Percentiles rank a stretch among this genome's conserved stretches.
Conservation (phyloP, 2,113 vertebrate species). For the Actinemys pallida region DNA sequence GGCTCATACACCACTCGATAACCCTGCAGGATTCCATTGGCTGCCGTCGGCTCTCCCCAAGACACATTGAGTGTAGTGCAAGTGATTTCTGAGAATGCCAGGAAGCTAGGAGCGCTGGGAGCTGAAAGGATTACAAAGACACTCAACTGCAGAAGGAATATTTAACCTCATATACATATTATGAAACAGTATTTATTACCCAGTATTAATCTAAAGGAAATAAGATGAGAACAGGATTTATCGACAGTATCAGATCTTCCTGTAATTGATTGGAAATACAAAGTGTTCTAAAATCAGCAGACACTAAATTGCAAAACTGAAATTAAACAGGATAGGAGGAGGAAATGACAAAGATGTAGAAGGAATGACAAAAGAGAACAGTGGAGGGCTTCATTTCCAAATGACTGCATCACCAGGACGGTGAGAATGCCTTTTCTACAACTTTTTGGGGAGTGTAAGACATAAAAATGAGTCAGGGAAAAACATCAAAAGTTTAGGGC, state of each 20-base stretch:
- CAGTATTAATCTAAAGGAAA: conserved; percentile 10
- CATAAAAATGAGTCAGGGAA: neutral
- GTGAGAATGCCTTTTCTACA: neutral
- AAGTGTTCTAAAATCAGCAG: neutral
- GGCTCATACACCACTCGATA: conserved; percentile 95
- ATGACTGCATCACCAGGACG: neutral
- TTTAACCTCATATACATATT: neutral
- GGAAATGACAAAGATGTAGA: neutral
- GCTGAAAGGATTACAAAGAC: conserved; percentile 77
- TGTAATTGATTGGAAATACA: neutral
- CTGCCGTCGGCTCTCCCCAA: conserved; percentile 89
- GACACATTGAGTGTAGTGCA: conserved; percentile 91
- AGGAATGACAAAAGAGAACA: neutral
- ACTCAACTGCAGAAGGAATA: neutral
- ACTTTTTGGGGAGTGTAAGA: neutral
- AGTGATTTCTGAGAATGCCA: conserved; percentile 94
- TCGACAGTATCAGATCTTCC: neutral
- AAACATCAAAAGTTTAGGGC: neutral
- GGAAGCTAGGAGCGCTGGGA: conserved; percentile 88
- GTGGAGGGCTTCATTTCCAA: neutral
- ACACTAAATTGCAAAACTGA: neutral
- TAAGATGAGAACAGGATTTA: conserved; percentile 20
- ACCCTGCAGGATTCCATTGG: conserved; percentile 93
- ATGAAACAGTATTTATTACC: neutral
- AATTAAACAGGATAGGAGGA: neutral